A percentile compares a stretch with the other conserved stretches of the same genome.
phyloP scores from a whole-genome alignment of 2,113 vertebrate genomes.

The Erythrolamprus reginae region DNA sequence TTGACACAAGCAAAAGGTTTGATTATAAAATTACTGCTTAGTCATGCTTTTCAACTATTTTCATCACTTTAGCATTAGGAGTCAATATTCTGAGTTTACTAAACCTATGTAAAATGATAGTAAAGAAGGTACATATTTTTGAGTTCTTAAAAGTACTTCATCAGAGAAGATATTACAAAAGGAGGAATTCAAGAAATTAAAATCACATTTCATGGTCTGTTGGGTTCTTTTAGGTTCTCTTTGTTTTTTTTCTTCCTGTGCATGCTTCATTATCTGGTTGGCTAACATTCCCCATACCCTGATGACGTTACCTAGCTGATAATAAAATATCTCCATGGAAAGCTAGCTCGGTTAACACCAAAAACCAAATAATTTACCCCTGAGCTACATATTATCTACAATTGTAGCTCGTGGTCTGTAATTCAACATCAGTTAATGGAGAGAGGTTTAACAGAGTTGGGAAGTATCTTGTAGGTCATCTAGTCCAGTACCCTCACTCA shows the following conservation, averaged over 20 bases:
- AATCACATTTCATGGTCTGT: neutral
- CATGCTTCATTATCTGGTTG: neutral
- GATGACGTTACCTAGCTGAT: neutral
- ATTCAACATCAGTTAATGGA: neutral
- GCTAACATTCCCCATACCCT: neutral
- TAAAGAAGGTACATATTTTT: neutral
- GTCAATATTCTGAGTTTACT: neutral
- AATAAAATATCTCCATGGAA: neutral
- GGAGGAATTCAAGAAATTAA: neutral
- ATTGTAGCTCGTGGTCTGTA: neutral
- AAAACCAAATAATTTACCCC: neutral
- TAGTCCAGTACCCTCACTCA: too few species aligned
- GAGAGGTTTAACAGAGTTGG: neutral
- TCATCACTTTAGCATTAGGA: neutral
- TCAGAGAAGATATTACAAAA: neutral
- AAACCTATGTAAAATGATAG: neutral
- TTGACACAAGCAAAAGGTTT: neutral
- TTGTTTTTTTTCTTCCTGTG: neutral
- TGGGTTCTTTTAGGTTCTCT: neutral
- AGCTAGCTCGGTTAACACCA: neutral
- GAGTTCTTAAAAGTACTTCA: neutral
- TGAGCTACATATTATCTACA: neutral
- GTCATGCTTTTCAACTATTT: neutral
- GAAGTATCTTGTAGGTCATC: too few species aligned
- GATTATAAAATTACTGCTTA: neutral